Evolutionary conservation across 23 tunicate genomes (phyloP).

Genomic region (Ascidia mentula): DNA sequence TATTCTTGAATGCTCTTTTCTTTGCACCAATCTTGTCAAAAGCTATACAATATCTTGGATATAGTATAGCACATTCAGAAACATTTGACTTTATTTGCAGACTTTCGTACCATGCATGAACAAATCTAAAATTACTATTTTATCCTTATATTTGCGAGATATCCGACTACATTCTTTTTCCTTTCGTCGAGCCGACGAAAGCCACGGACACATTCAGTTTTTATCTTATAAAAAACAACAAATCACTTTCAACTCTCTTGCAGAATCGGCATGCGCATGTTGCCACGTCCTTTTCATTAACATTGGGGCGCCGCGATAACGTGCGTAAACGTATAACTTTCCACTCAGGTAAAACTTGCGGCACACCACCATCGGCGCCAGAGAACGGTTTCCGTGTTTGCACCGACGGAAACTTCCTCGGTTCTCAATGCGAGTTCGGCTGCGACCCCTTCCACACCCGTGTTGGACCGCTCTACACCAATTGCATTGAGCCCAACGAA

Average conservation of each 20-base stretch:
- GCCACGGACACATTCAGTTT: background rate
- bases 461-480: conserved; percentile 45
- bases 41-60: too few species aligned
- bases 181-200: conserved; percentile 7
- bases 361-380: conserved; percentile 44
- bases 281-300: background rate
- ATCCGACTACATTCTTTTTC: too few species aligned
- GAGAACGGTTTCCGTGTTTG: conserved; percentile 61
- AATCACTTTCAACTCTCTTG: background rate
- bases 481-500: conserved; percentile 31
- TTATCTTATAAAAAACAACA: too few species aligned
- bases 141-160: too few species aligned
- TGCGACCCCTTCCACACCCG: conserved; percentile 64
- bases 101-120: background rate
- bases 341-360: conserved; percentile 50
- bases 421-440: conserved; percentile 73
- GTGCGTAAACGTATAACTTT: background rate
- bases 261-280: background rate
- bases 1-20: too few species aligned
- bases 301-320: background rate
- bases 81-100: background rate
- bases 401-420: conserved; percentile 65
- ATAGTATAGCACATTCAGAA: too few species aligned
- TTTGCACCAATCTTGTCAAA: too few species aligned
- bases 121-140: too few species aligned